Conservation (phyloP, 2,888 invertebrate species). For the Ormyrus nitidulus region DNA sequence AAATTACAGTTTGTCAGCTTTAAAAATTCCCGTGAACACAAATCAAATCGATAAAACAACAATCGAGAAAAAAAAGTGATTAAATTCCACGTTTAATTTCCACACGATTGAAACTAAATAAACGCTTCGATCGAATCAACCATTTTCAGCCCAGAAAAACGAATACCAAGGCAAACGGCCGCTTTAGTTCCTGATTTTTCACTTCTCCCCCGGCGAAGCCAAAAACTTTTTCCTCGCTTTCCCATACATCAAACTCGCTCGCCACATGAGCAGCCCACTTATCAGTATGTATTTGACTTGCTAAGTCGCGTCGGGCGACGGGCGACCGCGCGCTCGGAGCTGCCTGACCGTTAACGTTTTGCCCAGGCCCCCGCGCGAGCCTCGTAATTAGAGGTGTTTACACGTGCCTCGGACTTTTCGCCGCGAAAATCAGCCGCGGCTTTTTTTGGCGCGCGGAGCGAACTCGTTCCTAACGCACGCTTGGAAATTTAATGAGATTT, state of each 20-base stretch:
- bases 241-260: not conserved
- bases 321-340: not conserved
- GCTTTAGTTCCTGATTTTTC: not conserved
- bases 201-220: not conserved
- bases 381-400: conserved; percentile 36
- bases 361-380: not conserved
- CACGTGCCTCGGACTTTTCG: conserved; percentile 23
- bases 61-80: too few species aligned
- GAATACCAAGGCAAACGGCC: not conserved
- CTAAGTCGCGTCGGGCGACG: conserved; percentile 5
- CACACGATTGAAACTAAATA: too few species aligned
- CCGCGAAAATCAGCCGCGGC: not conserved
- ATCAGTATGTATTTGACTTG: conserved; percentile 41
- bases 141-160: too few species aligned
- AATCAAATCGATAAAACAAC: too few species aligned
- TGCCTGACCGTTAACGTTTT: conserved; percentile 22
- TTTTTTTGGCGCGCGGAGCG: conserved; percentile 22
- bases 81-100: too few species aligned
- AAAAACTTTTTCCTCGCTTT: not conserved
- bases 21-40: too few species aligned
- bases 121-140: too few species aligned
- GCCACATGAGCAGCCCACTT: not conserved
- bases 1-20: too few species aligned
- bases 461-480: conserved; percentile 11
- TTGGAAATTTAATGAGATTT: conserved; percentile 44